A percentile compares a stretch with the other conserved stretches of the same genome.
These are phyloP conservation scores for Eclectus roratus DNA, from an alignment of 2,113 vertebrate species.

Conservation along the genomic window DNA sequence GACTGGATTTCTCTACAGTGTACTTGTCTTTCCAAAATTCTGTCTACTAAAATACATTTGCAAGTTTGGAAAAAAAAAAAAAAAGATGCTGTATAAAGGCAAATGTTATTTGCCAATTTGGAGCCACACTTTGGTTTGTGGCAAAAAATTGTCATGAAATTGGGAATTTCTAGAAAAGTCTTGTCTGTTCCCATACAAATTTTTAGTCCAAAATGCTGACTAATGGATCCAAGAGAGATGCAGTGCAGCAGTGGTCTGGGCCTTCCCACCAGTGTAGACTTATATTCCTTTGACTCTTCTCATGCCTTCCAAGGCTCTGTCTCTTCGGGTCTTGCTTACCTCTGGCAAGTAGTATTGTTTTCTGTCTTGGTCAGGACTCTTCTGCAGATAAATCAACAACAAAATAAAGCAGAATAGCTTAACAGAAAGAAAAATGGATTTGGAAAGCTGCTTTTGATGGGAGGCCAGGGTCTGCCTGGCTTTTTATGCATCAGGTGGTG, in stretches of 20 bases:
- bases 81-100: background rate
- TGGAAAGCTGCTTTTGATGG: accelerated
- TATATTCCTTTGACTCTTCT: background rate
- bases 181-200: background rate
- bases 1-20: background rate
- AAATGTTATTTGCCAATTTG: background rate
- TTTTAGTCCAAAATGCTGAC: background rate
- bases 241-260: background rate
- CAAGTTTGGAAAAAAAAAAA: background rate
- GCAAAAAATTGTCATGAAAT: background rate
- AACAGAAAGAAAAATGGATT: background rate
- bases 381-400: background rate
- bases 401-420: background rate
- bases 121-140: background rate
- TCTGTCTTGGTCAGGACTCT: background rate
- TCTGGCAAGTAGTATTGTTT: background rate
- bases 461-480: background rate
- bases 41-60: background rate
- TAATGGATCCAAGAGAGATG: background rate
- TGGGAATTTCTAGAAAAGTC: background rate
- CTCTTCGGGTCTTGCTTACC: background rate
- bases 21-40: background rate
- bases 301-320: background rate
- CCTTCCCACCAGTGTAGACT: background rate
- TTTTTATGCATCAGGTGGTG: background rate